phyloP scores from a whole-genome alignment of 2,888 invertebrate species.

The Xestia c-nigrum region DNA sequence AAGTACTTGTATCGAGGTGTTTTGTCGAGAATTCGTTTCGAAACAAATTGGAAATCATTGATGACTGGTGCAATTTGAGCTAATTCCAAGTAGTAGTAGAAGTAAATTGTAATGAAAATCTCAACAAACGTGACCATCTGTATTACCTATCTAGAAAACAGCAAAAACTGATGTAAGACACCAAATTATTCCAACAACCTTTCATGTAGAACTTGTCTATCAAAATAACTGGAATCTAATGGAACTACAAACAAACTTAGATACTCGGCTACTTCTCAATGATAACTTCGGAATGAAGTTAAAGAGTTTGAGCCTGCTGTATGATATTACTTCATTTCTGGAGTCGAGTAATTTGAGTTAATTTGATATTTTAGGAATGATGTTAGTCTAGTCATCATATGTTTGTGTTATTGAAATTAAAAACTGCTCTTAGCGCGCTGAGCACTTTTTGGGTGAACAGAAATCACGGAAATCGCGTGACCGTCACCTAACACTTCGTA shows the following conservation, averaged over 20 bases:
- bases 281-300: conserved; percentile 47
- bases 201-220: conserved; percentile 40
- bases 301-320: conserved; percentile 33
- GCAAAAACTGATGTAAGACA: conserved; percentile 12
- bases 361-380: conserved; percentile 16
- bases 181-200: conserved; percentile 28
- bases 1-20: background rate
- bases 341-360: conserved; percentile 31
- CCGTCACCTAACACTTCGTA: no score
- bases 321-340: conserved; percentile 42
- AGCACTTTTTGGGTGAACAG: no score
- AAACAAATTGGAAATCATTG: background rate
- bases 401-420: no score
- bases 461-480: no score
- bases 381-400: background rate
- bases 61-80: background rate
- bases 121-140: background rate
- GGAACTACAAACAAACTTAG: conserved; percentile 45
- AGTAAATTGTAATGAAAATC: background rate
- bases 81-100: no score
- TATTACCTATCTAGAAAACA: background rate
- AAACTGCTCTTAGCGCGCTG: no score
- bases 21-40: background rate
- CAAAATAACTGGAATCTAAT: conserved; percentile 47
- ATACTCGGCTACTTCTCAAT: conserved; percentile 34